A percentile compares a stretch with the other conserved stretches of the same genome.
phyloP scores from a whole-genome alignment of 2,113 vertebrate genomes.

The Limanda limanda region DNA sequence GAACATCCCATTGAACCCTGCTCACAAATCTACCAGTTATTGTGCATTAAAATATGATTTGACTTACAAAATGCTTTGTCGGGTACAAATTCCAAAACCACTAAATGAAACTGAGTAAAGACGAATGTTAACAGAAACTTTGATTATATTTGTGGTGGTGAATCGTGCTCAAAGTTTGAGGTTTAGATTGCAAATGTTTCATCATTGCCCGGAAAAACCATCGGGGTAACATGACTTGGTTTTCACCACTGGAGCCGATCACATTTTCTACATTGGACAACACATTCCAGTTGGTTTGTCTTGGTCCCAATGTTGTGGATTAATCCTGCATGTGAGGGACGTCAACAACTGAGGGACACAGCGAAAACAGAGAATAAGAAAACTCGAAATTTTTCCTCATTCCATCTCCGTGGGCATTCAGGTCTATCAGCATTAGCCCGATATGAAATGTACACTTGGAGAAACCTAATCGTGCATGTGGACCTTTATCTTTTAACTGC shows the following conservation, averaged over 20 bases:
- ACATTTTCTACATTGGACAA: conserved; percentile 8
- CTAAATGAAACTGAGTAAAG: no score
- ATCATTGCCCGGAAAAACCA: background rate
- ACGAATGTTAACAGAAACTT: no score
- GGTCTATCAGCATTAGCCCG: no score
- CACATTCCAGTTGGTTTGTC: conserved; percentile 7
- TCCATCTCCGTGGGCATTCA: no score
- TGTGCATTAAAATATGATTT: no score
- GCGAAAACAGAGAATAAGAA: background rate
- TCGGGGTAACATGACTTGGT: background rate
- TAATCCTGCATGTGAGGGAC: conserved; percentile 6
- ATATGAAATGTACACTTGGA: no score
- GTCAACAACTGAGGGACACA: background rate
- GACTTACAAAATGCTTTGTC: no score
- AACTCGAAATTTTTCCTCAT: background rate
- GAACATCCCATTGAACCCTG: no score
- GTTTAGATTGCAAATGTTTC: conserved; percentile 3
- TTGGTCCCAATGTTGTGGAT: background rate
- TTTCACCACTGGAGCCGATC: background rate
- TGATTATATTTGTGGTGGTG: background rate
- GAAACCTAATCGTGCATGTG: no score
- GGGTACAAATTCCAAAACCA: no score
- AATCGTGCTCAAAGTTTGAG: background rate
- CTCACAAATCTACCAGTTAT: no score
- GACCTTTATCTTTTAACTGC: background rate